Conservation (phyloP, 2,888 invertebrate species). For the Coleophora flavipennella region DNA sequence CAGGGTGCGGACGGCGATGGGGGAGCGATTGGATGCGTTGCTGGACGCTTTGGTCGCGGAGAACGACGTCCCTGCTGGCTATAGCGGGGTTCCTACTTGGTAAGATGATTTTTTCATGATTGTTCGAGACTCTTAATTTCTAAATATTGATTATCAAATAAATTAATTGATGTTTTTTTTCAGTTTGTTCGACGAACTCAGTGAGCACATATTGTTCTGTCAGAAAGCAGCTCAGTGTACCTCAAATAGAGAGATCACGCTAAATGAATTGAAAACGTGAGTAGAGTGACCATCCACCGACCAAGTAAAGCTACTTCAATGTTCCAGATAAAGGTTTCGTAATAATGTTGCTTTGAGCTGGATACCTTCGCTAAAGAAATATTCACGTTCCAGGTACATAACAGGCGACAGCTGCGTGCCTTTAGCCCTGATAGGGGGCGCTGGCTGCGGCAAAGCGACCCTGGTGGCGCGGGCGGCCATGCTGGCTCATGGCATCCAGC, state of each 20-base stretch:
- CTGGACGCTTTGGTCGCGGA: slow-evolving; percentile 78
- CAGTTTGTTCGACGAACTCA: slow-evolving; percentile 77
- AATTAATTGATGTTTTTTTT: slow-evolving; percentile 14
- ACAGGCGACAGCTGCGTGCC: slow-evolving; percentile 74
- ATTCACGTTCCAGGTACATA: slow-evolving; percentile 70
- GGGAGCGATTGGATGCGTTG: slow-evolving; percentile 77
- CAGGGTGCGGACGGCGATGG: slow-evolving; percentile 76
- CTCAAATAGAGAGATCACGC: slow-evolving; percentile 77
- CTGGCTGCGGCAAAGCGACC: slow-evolving; percentile 89
- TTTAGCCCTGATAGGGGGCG: slow-evolving; percentile 81
- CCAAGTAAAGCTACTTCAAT: too few species aligned
- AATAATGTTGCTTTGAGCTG: too few species aligned
- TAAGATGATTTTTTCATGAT: slow-evolving; percentile 16
- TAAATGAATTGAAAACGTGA: slow-evolving; percentile 79
- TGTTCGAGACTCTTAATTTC: too few species aligned
- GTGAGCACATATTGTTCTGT: slow-evolving; percentile 81
- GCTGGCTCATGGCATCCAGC: slow-evolving; percentile 75
- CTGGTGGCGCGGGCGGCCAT: slow-evolving; percentile 81
- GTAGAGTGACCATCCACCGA: too few species aligned
- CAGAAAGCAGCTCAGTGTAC: slow-evolving; percentile 80
- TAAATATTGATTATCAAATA: too few species aligned
- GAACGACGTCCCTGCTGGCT: slow-evolving; percentile 66
- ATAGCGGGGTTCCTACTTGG: slow-evolving; percentile 74
- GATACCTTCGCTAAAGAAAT: not conserved
- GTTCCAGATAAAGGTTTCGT: too few species aligned